Evolutionary conservation across 2,797 vertebrate species (phyloP).

Genomic region (Loris lydekkerianus): DNA sequence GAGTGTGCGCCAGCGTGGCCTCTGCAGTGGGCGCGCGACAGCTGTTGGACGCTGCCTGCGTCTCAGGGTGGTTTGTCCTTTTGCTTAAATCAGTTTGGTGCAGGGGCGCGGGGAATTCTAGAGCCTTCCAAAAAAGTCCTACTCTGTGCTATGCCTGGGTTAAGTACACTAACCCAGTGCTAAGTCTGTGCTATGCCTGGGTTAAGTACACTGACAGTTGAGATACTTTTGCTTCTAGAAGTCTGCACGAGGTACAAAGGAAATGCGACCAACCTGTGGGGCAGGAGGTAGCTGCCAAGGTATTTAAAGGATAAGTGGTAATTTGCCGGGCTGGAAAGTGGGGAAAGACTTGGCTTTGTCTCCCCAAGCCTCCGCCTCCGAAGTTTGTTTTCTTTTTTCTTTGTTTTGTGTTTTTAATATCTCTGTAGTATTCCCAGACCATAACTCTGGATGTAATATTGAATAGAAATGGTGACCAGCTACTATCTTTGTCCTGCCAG

Average conservation of each 20-base stretch:
- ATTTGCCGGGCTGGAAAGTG: not conserved
- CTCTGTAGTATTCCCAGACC: not conserved
- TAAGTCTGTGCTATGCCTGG: not conserved
- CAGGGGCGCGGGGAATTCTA: too few relatives aligned
- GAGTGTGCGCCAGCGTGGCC: fast-evolving
- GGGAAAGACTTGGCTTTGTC: not conserved
- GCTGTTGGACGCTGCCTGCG: fast-evolving
- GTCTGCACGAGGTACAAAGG: not conserved
- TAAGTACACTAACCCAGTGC: not conserved
- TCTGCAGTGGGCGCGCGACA: fast-evolving
- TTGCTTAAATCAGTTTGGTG: not conserved
- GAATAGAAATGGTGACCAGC: not conserved
- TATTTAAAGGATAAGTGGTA: not conserved
- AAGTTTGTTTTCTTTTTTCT: not conserved
- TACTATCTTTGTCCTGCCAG: not conserved
- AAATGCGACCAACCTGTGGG: not conserved
- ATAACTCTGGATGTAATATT: not conserved
- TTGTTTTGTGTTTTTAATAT: not conserved
- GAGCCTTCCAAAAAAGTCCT: not conserved
- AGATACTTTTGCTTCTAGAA: not conserved
- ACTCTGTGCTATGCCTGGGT: not conserved
- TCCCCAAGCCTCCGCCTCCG: fast-evolving
- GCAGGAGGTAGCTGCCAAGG: not conserved
- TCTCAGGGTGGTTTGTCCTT: not conserved
- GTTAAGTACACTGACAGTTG: not conserved